Percentiles rank a stretch among this genome's conserved stretches.
Evolutionary conservation across 2,113 vertebrate species (phyloP).

Genomic region (Athene noctua): DNA sequence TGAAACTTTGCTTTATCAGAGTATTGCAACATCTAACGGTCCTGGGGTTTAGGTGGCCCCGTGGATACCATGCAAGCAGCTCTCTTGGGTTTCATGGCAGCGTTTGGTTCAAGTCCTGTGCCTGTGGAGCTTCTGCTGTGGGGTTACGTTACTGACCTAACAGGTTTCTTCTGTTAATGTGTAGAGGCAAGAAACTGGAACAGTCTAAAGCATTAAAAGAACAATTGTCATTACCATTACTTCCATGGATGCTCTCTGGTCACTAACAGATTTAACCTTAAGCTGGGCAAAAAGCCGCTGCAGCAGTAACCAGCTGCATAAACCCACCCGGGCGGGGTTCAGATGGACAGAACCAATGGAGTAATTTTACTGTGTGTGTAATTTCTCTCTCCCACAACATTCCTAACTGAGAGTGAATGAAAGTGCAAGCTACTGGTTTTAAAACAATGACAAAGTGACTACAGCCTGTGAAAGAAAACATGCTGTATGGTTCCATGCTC

Average conservation of each 20-base stretch:
- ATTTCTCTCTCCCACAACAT: neutral
- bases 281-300: neutral
- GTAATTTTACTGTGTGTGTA: neutral
- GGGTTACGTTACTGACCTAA: neutral
- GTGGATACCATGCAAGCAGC: neutral
- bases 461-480: neutral
- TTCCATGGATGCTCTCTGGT: neutral
- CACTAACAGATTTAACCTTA: neutral
- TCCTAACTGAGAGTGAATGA: neutral
- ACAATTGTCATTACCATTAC: too few species aligned
- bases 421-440: neutral
- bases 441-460: neutral
- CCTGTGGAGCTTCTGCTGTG: neutral
- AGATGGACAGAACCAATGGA: neutral
- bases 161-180: neutral
- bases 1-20: neutral
- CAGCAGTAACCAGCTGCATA: neutral
- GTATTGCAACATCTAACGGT: neutral
- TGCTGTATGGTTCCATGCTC: rapidly evolving
- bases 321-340: neutral
- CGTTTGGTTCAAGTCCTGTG: neutral
- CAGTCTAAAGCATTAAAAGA: neutral
- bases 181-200: neutral
- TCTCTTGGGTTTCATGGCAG: neutral
- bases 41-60: neutral